phyloP scores from a whole-genome alignment of 2,797 vertebrate genomes.

The Dendrocincla fuliginosa region DNA sequence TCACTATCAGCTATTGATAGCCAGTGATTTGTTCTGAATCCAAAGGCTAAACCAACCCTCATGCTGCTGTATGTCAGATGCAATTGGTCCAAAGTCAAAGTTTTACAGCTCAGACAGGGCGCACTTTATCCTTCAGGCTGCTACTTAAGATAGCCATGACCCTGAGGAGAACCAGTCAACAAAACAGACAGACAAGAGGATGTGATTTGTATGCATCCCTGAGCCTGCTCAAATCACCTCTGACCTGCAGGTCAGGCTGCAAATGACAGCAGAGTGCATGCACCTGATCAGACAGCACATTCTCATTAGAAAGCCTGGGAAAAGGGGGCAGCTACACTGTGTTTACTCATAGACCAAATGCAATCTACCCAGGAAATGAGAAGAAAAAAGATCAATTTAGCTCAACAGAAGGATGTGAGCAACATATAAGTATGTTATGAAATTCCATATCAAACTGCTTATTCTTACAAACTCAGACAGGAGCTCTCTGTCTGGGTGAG shows the following conservation, averaged over 20 bases:
- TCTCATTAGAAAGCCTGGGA: slow-evolving; percentile 82
- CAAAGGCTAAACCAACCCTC: slow-evolving; percentile 82
- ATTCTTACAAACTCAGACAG: slow-evolving; percentile 50
- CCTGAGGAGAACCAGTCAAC: slow-evolving; percentile 86
- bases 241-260: slow-evolving; percentile 82
- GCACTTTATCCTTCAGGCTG: slow-evolving; percentile 84
- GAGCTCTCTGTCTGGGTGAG: slow-evolving; percentile 7
- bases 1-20: slow-evolving; percentile 82
- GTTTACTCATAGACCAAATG: slow-evolving; percentile 78
- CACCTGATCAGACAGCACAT: slow-evolving; percentile 84
- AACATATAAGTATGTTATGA: slow-evolving; percentile 67
- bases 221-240: slow-evolving; percentile 80
- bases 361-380: slow-evolving; percentile 77
- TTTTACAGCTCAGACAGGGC: slow-evolving; percentile 82
- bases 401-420: slow-evolving; percentile 68
- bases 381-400: slow-evolving; percentile 70
- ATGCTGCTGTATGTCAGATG: slow-evolving; percentile 82
- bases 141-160: slow-evolving; percentile 84
- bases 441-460: slow-evolving; percentile 67
- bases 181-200: slow-evolving; percentile 86
- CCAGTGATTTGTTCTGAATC: slow-evolving; percentile 82
- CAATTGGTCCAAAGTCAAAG: slow-evolving; percentile 83
- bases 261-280: slow-evolving; percentile 83
- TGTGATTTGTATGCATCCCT: slow-evolving; percentile 85
- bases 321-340: slow-evolving; percentile 73